These are phyloP conservation scores for Crotalus viridis DNA, from an alignment of 2,113 vertebrate species.

Conservation along the genomic window DNA sequence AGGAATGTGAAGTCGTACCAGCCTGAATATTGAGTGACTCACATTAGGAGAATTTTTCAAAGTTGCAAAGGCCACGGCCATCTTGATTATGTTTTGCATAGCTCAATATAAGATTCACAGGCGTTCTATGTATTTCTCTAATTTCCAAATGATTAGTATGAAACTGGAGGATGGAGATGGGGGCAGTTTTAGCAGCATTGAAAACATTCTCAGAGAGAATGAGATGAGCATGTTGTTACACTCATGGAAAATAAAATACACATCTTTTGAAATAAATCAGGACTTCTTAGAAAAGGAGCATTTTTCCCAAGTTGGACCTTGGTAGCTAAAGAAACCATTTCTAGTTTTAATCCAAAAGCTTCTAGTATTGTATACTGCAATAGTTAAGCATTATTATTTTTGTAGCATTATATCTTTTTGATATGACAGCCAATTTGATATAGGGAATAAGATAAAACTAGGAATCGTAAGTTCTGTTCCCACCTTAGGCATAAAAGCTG, in stretches of 20 bases:
- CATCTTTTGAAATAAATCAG: background rate
- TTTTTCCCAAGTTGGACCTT: conserved; percentile 28
- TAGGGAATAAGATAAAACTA: background rate
- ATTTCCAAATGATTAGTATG: conserved; percentile 5
- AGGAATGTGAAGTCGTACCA: conserved; percentile 64
- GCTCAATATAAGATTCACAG: background rate
- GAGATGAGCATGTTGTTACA: background rate
- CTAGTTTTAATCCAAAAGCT: background rate
- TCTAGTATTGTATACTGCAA: background rate
- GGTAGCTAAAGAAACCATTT: conserved; percentile 17
- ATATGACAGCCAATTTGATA: background rate
- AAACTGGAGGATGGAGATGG: background rate
- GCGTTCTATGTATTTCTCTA: conserved; percentile 3
- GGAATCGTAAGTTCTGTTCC: background rate
- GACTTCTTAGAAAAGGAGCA: conserved; percentile 28
- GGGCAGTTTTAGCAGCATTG: background rate
- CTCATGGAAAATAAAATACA: background rate
- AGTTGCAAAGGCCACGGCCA: conserved; percentile 48
- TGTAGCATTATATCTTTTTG: background rate
- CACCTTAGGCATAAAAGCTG: background rate
- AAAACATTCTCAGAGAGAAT: background rate
- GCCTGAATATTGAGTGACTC: conserved; percentile 43
- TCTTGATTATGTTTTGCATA: conserved; percentile 41
- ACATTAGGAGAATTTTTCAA: conserved; percentile 39
- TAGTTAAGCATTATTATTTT: background rate